Evolutionary conservation across 2,113 vertebrate species (phyloP), one percentile per base, ranked within the genome.

Genomic region (Coregonus clupeaformis): DNA sequence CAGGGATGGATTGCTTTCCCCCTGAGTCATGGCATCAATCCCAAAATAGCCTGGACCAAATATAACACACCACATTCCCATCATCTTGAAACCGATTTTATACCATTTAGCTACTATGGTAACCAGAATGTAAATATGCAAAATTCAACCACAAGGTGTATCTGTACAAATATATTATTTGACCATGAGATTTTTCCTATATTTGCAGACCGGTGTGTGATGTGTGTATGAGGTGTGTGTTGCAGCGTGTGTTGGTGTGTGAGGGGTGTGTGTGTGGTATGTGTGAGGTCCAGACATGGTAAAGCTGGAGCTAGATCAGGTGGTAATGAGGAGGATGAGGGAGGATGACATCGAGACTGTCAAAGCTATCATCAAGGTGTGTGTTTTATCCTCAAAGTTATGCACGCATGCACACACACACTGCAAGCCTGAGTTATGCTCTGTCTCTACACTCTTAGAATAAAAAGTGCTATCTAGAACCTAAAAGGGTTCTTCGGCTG

Each of bases 361-460:
- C 62, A 94, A 94, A 88, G 88, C 87, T 69, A 91, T 94, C 42
- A 87, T 94, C 52, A 94, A 94, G 91, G 93, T 94, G 67, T 29
- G 83, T 68, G 4, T n/a, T 27, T 29, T 59, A 27, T 24, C 6
- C 60, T 49, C 12, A 63, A 22, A 29, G n/a, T 24, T 25, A 65
- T 3, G 25, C n/a, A n/a, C n/a, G n/a, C n/a, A n/a, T n/a, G n/a
- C n/a, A 59, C n/a, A 59, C 16, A 62, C 27, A 42, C 71, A 64
- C 12, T 25, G 14, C 62, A 64, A 27, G 7, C 25, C 24, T 52
- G 49, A 52, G 16, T 42, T 42, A 18, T 52, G 49, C 13, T 52
- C 30, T 42, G 6, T 67, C 25, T 29, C 24, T 16, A 42, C 36
- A 11, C 36, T 42, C 36, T 11, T 7, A 42, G 36, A 29, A 29